Conservation (phyloP, 2,888 invertebrate species). For the Dysmachus trigonus region DNA sequence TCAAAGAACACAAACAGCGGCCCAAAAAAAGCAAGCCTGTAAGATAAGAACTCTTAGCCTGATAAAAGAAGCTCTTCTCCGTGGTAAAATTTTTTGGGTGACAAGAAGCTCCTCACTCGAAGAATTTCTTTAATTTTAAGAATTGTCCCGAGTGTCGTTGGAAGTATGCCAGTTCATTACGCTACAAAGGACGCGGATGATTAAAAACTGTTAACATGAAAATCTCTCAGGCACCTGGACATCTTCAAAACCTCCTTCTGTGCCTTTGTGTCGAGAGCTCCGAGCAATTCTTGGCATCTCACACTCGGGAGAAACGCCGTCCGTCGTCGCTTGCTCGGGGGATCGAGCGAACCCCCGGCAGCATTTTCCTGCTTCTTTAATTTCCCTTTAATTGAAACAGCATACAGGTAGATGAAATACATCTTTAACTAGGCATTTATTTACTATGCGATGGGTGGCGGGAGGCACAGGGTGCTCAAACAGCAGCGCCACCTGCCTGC, state of each 20-base stretch:
- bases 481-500: not conserved
- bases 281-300: not conserved
- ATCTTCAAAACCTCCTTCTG: not conserved
- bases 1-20: no score
- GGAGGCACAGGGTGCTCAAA: not conserved
- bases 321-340: not conserved
- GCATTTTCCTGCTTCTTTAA: not conserved
- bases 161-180: conserved; percentile 30
- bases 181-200: conserved; percentile 17
- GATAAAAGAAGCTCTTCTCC: not conserved
- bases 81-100: not conserved
- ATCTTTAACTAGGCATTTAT: not conserved
- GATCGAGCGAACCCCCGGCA: not conserved
- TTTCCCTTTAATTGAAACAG: not conserved
- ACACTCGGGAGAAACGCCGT: not conserved
- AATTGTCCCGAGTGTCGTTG: not conserved
- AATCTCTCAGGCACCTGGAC: conserved; percentile 6
- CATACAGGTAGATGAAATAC: not conserved
- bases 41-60: not conserved
- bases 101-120: not conserved
- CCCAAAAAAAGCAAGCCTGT: no score
- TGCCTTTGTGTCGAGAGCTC: not conserved
- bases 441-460: not conserved
- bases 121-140: not conserved
- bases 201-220: conserved; percentile 37